Base-by-base conservation (phyloP, 1,140 invertebrate genomes). In the Drosophila orosa region DNA sequence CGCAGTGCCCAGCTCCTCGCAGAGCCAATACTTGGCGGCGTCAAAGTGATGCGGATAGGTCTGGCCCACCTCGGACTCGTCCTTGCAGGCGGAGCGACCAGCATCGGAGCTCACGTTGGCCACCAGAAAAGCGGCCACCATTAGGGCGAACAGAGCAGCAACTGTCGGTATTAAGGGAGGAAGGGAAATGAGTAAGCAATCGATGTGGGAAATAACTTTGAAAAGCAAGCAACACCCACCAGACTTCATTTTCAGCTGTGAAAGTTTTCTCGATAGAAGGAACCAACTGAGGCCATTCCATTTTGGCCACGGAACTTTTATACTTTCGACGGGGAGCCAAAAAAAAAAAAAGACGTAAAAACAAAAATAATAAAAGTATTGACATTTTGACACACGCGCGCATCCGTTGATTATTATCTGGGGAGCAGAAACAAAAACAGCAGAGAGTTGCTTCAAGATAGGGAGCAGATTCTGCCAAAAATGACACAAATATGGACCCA, bases 11-110 rank as follows among this genome's bases (percentile, higher is more conserved):
- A 90, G 56, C 5, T 59, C 78, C 57, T 91, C 90, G 75, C 90
- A 91, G 29, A 73, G 77, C 90, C 90, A 91, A 61, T 90, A 91
- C 56, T 91, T 91, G 40, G 90, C 75, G 24, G 90, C 80, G 54
- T 91, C 90, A 59, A 90, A 91, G 42, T 91, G 90, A 54, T 91
- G 82, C 1, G 82, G 48, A 27, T 77, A 91, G 13, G 86, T 90
- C 50, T 91, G 45, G 0, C 90, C 90, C 17, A 91, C 22, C 52
- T 91, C 90, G 1, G 74, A 75, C 48, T 73, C 80, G 58, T 91
- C 86, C 59, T 73, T 58, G 58, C 90, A 91, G 71, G 86, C 90
- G 3, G 90, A 91, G 31, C 80, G 90, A 24, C 90, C 90, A 5
- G 80, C 83, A 29, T 89, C 77, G 1, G 62, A 77, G n/a, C 31